These are phyloP conservation scores for Triplophysa dalaica DNA, from an alignment of 2,113 vertebrate species.

Conservation along the genomic window DNA sequence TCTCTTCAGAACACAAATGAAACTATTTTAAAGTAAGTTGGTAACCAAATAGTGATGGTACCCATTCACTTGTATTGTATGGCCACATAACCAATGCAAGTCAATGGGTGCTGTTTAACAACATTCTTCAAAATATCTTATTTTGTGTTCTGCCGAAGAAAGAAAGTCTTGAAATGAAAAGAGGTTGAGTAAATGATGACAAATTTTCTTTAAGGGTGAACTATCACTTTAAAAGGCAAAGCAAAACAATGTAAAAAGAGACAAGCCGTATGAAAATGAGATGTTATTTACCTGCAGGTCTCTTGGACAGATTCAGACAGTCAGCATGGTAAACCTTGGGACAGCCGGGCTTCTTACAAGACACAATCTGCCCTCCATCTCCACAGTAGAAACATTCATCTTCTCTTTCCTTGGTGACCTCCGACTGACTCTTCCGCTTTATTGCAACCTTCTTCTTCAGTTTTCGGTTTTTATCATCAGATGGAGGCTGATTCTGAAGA, in stretches of 20 bases:
- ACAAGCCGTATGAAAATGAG: slow-evolving; percentile 59
- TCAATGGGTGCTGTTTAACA: too few species aligned
- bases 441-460: slow-evolving; percentile 80
- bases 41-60: too few species aligned
- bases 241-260: not conserved
- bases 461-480: slow-evolving; percentile 88
- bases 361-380: slow-evolving; percentile 92
- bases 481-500: slow-evolving; percentile 83
- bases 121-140: too few species aligned
- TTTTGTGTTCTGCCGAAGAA: too few species aligned
- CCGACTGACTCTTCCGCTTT: slow-evolving; percentile 86
- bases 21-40: too few species aligned
- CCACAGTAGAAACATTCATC: slow-evolving; percentile 98
- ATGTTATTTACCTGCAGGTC: slow-evolving; percentile 85
- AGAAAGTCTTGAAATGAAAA: too few species aligned
- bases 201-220: too few species aligned
- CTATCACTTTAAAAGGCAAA: not conserved
- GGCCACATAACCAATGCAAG: too few species aligned
- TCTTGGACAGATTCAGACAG: slow-evolving; percentile 94
- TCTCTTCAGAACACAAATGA: too few species aligned
- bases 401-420: slow-evolving; percentile 90
- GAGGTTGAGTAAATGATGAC: too few species aligned
- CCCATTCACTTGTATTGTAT: too few species aligned
- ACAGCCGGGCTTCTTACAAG: slow-evolving; percentile 95
- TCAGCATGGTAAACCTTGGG: slow-evolving; percentile 97